phyloP scores from a whole-genome alignment of 2,113 vertebrate species.

The Vimba vimba region DNA sequence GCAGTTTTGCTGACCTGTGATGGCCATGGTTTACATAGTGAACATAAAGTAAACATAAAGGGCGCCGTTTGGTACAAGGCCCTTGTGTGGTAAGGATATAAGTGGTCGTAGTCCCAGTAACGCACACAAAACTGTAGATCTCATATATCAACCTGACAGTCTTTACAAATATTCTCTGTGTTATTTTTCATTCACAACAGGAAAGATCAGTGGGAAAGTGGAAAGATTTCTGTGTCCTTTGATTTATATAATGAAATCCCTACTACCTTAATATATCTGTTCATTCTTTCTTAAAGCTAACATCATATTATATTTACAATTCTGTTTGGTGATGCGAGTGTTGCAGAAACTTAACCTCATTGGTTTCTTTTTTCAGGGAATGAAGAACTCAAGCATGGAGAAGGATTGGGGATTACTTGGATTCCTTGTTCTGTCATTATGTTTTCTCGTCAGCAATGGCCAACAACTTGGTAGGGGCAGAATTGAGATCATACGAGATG shows the following conservation, averaged over 20 bases:
- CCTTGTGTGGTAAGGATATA: background rate
- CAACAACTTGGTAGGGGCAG: conserved; percentile 33
- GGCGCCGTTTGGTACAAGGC: background rate
- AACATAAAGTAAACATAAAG: background rate
- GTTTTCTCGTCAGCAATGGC: conserved; percentile 7
- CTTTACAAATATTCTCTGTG: background rate
- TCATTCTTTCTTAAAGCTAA: background rate
- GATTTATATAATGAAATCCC: background rate
- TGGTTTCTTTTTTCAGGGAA: conserved; percentile 2
- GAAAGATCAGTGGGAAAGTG: background rate
- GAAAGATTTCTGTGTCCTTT: background rate
- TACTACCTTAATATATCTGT: no score
- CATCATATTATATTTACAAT: background rate
- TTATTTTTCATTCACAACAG: no score
- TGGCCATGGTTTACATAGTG: background rate
- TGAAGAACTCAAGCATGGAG: conserved; percentile 27
- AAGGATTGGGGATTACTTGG: conserved; percentile 19
- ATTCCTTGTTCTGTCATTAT: conserved; percentile 27
- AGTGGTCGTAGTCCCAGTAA: background rate
- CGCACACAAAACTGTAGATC: background rate
- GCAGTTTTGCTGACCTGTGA: background rate
- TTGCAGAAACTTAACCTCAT: background rate
- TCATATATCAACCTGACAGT: background rate
- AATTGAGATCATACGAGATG: background rate
- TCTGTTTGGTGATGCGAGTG: background rate